Conservation (phyloP, 2,888 invertebrate genomes). For the Amblyjoppa fuscipennis region DNA sequence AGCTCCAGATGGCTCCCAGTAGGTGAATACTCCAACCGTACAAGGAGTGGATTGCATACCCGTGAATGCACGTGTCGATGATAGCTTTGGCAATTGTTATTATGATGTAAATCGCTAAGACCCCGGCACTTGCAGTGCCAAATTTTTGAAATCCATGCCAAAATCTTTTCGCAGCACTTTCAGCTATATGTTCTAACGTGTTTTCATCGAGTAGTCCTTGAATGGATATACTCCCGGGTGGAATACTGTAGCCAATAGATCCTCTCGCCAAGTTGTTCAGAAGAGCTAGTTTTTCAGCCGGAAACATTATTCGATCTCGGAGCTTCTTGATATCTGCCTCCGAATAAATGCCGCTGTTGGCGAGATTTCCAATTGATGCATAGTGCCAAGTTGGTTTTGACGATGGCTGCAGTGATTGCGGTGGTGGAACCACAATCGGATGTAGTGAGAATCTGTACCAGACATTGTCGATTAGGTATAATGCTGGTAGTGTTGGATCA, state of each 20-base stretch:
- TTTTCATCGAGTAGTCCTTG: conserved; percentile 58
- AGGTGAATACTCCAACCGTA: conserved; percentile 55
- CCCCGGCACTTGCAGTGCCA: conserved; percentile 40
- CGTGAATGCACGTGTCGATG: conserved; percentile 44
- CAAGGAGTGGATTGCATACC: conserved; percentile 42
- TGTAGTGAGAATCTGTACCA: too few relatives aligned
- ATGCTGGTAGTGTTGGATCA: too few relatives aligned
- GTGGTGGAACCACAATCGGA: too few relatives aligned
- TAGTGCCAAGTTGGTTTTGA: too few relatives aligned
- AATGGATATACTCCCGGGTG: conserved; percentile 26
- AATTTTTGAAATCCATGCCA: conserved; percentile 30
- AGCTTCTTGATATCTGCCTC: too few relatives aligned
- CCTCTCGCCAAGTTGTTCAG: too few relatives aligned
- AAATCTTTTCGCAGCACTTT: too few relatives aligned
- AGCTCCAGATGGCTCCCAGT: conserved; percentile 52
- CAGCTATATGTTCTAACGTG: conserved; percentile 52
- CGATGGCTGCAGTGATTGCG: too few relatives aligned
- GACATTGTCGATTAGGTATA: too few relatives aligned
- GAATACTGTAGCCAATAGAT: conserved; percentile 23
- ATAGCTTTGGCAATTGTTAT: conserved; percentile 29
- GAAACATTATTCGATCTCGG: conserved; percentile 66
- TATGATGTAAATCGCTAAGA: not conserved
- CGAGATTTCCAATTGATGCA: too few relatives aligned
- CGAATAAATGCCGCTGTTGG: too few relatives aligned
- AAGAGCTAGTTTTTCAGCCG: conserved; percentile 49